A percentile compares a stretch with the other conserved stretches of the same genome.
Conservation (phyloP, 2,888 invertebrate genomes). For the Heteromyza rotundicornis region DNA sequence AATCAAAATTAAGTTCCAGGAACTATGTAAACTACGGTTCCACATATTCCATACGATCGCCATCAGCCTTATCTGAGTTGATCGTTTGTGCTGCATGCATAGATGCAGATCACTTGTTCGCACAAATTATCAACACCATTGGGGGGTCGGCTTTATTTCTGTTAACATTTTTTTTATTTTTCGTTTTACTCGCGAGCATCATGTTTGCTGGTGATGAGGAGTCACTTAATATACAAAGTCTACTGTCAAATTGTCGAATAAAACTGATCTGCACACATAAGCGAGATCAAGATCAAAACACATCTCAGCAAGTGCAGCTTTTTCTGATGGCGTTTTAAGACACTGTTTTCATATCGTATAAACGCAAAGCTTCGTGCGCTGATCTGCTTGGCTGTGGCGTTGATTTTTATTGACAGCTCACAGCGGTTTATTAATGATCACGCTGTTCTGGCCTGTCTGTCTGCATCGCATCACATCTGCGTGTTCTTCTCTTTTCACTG, state of each 20-base stretch:
- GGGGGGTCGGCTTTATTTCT: constrained; percentile 11
- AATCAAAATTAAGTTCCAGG: no score
- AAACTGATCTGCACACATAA: neutral
- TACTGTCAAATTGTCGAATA: neutral
- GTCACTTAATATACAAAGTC: constrained; percentile 11
- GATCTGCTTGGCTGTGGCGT: constrained; percentile 32
- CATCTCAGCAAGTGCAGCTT: constrained; percentile 9
- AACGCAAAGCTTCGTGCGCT: constrained; percentile 19
- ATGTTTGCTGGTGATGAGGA: constrained; percentile 2
- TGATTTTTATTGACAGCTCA: constrained; percentile 58
- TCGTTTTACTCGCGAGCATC: neutral
- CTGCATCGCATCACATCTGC: constrained; percentile 7
- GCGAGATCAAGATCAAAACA: neutral
- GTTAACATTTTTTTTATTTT: neutral
- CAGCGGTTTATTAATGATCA: constrained; percentile 59
- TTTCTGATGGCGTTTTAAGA: neutral
- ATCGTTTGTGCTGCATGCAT: no score
- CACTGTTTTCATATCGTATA: constrained; percentile 6
- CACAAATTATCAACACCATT: constrained; percentile 19
- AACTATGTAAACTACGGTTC: no score
- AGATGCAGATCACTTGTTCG: constrained; percentile 13
- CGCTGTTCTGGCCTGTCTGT: constrained; percentile 29
- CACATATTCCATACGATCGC: no score
- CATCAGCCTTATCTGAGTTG: no score
- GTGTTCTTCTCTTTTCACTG: constrained; percentile 14